Evolutionary conservation across 2,797 vertebrate species (phyloP), one percentile per base, ranked within the genome.

Genomic region (Tiaroga cobitis): DNA sequence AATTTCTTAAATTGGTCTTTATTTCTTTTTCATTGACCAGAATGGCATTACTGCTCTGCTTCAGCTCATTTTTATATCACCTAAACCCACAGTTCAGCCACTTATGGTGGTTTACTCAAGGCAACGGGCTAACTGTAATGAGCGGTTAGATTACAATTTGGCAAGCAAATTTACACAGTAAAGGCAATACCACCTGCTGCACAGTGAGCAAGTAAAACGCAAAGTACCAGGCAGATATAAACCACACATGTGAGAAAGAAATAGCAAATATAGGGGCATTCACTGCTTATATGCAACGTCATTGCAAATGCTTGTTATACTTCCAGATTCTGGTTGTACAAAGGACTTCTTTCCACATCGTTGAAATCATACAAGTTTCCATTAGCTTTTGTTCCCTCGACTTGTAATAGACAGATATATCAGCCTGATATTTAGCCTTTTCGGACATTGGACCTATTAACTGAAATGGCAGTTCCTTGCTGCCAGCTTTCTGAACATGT

Each of bases 91-190:
- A 77, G 41, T 37, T 18, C 56, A 39, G 19, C 43, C 59, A 80
- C 63, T 69, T 69, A 37, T 24, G 79, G 26, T 5, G 19, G 59
- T 65, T 76, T 67, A 63, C 41, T 49, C 41, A 18, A 16, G 49
- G 73, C 63, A 24, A 51, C 32, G 54, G 82, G n/a, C 61, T 68
- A 77, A 69, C 73, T 78, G 8, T 77, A 84, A 77, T 69, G 34
- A 78, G 82, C 26, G 74, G 46, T 77, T 77, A n/a, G n/a, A 84
- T 76, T 59, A n/a, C 16, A 78, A 69, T 69, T 84, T 84, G 82
- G 74, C 63, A 78, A 84, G 73, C 34, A 32, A 59, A 83, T 39
- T 11, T 24, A 69, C 18, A 21, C 63, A 41, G n/a, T 77, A 69
- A 78, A 69, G 46, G 82, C 37, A 41, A 84, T 21, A 56, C 73